phyloP scores from a whole-genome alignment of 2,113 vertebrate species.

The Xiphophorus hellerii region DNA sequence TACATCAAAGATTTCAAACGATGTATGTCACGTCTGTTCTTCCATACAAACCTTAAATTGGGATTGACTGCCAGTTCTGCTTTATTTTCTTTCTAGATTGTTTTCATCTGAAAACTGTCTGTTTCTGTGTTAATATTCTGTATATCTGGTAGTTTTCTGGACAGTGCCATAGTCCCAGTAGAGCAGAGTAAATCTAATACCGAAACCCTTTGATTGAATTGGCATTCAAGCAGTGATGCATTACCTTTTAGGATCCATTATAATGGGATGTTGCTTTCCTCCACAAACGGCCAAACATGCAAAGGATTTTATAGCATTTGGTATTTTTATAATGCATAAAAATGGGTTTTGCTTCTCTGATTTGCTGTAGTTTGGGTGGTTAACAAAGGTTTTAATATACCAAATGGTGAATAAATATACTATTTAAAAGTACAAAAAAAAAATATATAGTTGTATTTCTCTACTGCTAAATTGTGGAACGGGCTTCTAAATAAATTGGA shows the following conservation, averaged over 20 bases:
- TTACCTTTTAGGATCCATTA: conserved; percentile 68
- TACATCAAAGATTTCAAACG: conserved; percentile 61
- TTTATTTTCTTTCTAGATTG: conserved; percentile 50
- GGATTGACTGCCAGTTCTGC: conserved; percentile 23
- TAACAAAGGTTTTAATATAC: not conserved
- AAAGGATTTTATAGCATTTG: conserved; percentile 19
- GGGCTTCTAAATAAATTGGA: not conserved
- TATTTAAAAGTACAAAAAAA: not conserved
- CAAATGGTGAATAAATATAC: not conserved
- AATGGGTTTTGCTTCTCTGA: not conserved
- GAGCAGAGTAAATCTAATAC: conserved; percentile 70
- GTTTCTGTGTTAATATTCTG: conserved; percentile 46
- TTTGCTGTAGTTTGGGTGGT: not conserved
- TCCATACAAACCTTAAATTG: conserved; percentile 42
- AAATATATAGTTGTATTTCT: no score
- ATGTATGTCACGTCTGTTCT: conserved; percentile 30
- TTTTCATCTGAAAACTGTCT: conserved; percentile 41
- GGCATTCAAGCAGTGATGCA: conserved; percentile 55
- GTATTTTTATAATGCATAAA: conserved; percentile 4
- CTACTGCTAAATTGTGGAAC: not conserved
- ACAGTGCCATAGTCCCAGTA: conserved; percentile 38
- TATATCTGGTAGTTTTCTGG: conserved; percentile 58
- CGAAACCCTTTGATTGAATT: conserved; percentile 68
- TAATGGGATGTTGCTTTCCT: conserved; percentile 46
- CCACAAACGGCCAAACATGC: conserved; percentile 13